Evolutionary conservation across 1,140 invertebrate genomes (phyloP).

Genomic region (Sitodiplosis mosellana): DNA sequence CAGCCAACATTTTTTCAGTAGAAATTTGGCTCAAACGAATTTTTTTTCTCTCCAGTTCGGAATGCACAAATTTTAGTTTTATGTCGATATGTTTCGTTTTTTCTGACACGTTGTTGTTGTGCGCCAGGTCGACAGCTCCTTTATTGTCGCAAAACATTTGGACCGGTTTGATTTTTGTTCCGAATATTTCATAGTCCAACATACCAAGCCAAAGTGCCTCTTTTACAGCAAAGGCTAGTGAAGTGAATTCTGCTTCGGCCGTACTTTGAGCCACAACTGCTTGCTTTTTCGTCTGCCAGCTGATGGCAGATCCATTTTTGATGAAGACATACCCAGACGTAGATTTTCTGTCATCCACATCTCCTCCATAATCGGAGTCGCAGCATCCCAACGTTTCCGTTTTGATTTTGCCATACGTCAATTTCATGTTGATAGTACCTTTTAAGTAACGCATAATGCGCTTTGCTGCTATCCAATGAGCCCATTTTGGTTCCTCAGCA

Average conservation of each 20-base stretch:
- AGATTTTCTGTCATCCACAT: background rate
- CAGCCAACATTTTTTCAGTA: too few relatives aligned
- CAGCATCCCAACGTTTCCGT: background rate
- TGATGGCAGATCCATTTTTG: constrained; percentile 11
- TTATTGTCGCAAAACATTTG: too few relatives aligned
- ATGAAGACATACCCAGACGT: constrained; percentile 19
- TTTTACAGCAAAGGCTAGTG: constrained; percentile 11
- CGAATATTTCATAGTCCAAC: too few relatives aligned
- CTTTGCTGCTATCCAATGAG: constrained; percentile 19
- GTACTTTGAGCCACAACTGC: constrained; percentile 15
- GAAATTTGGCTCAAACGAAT: too few relatives aligned
- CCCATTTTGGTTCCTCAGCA: constrained; percentile 7
- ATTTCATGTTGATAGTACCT: constrained; percentile 14
- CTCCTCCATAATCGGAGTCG: background rate
- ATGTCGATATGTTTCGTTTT: too few relatives aligned
- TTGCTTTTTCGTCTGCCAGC: constrained; percentile 18
- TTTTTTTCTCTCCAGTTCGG: too few relatives aligned
- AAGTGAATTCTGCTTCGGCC: constrained; percentile 20
- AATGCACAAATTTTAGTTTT: too few relatives aligned
- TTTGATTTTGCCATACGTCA: constrained; percentile 1
- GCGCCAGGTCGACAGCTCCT: too few relatives aligned
- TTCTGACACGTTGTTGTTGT: too few relatives aligned
- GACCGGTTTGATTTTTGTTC: too few relatives aligned
- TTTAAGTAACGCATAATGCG: constrained; percentile 22
- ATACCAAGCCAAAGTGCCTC: constrained; percentile 11